These are phyloP conservation scores for Tachina grossa DNA, from an alignment of 2,888 invertebrate genomes.

Conservation along the genomic window DNA sequence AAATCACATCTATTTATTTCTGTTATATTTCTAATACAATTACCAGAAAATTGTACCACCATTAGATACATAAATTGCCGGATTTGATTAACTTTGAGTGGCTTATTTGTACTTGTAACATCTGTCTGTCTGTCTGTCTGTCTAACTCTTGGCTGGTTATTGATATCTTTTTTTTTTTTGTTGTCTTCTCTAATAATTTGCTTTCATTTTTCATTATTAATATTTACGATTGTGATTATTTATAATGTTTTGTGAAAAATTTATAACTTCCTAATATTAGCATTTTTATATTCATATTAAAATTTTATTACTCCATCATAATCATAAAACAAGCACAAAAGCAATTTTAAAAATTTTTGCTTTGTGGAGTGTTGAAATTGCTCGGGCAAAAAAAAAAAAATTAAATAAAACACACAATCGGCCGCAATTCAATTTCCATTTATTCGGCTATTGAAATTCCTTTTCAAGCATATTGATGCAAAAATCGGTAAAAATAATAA, in stretches of 20 bases:
- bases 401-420: neutral
- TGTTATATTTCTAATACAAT: conserved; percentile 39
- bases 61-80: conserved; percentile 52
- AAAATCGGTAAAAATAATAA: neutral
- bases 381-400: neutral
- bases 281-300: conserved; percentile 54
- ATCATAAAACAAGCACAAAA: conserved; percentile 49
- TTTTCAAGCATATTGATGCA: conserved; percentile 22
- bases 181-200: conserved; percentile 40
- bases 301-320: conserved; percentile 67
- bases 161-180: neutral
- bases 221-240: conserved; percentile 57
- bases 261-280: conserved; percentile 66
- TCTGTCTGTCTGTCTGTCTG: neutral
- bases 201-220: conserved; percentile 63
- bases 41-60: conserved; percentile 38
- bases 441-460: conserved; percentile 47
- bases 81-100: conserved; percentile 48
- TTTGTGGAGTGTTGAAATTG: conserved; percentile 63
- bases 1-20: conserved; percentile 28
- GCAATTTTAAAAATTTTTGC: conserved; percentile 58
- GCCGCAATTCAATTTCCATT: conserved; percentile 42
- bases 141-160: neutral
- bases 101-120: neutral
- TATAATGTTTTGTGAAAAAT: conserved; percentile 59